These are phyloP conservation scores for Lissonota sp. DNA, from an alignment of 2,888 invertebrate genomes.

Conservation along the genomic window DNA sequence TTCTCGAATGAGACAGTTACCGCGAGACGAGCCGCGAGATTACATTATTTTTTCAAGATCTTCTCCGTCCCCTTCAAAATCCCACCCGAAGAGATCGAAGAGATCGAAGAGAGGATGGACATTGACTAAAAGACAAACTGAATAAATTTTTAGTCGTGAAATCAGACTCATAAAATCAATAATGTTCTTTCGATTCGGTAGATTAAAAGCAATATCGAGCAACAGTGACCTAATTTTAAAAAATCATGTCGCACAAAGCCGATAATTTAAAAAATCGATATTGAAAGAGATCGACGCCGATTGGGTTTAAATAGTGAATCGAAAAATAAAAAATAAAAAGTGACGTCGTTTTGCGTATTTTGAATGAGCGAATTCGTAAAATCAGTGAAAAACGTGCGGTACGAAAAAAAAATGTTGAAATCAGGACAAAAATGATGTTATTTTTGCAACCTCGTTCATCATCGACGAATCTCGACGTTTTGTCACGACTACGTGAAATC, in stretches of 20 bases:
- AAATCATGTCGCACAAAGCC: no score
- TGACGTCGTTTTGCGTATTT: background rate
- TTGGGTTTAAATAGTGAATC: background rate
- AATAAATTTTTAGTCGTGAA: no score
- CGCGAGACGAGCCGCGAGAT: no score
- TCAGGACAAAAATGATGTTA: background rate
- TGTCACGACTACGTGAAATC: conserved; percentile 23
- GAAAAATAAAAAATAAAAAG: background rate
- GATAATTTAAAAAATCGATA: no score
- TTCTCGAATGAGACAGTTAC: background rate
- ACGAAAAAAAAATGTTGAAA: conserved; percentile 15
- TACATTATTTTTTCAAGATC: background rate
- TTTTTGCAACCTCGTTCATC: conserved; percentile 22
- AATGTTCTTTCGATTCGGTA: no score
- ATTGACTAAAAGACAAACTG: no score
- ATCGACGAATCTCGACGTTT: conserved; percentile 31
- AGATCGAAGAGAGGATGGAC: background rate
- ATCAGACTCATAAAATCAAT: no score
- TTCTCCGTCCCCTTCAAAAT: background rate
- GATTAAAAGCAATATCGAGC: no score
- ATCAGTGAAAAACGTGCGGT: background rate
- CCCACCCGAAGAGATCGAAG: background rate
- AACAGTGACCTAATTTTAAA: no score
- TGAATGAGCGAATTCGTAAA: background rate
- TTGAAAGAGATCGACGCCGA: no score